These are phyloP conservation scores for Tethea ocularis DNA, from an alignment of 2,888 invertebrate species.

Conservation along the genomic window DNA sequence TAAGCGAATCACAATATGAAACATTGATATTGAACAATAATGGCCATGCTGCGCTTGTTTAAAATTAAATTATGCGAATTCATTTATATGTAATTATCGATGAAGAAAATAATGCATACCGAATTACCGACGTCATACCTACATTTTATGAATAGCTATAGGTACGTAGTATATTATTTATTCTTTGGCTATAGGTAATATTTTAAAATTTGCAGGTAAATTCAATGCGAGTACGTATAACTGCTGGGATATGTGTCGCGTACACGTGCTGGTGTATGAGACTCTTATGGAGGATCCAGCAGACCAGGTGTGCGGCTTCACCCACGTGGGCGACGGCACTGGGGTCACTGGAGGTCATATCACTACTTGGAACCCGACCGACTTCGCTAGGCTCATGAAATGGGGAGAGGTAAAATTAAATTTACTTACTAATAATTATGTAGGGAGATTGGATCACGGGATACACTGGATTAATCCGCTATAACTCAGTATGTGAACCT, in stretches of 20 bases:
- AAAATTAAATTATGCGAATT: slow-evolving; percentile 10
- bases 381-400: slow-evolving; percentile 87
- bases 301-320: slow-evolving; percentile 89
- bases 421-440: not conserved
- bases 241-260: slow-evolving; percentile 88
- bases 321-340: slow-evolving; percentile 88
- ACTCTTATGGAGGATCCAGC: slow-evolving; percentile 89
- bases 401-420: slow-evolving; percentile 87
- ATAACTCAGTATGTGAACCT: too few relatives aligned
- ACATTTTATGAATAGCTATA: not conserved
- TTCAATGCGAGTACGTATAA: slow-evolving; percentile 87
- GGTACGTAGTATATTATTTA: too few relatives aligned
- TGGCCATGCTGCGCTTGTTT: slow-evolving; percentile 22
- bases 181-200: too few relatives aligned
- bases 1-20: slow-evolving; percentile 22
- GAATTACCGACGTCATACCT: not conserved
- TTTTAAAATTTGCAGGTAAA: slow-evolving; percentile 72
- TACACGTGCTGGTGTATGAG: slow-evolving; percentile 89
- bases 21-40: slow-evolving; percentile 11
- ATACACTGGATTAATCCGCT: too few relatives aligned
- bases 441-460: too few relatives aligned
- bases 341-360: slow-evolving; percentile 86
- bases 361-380: slow-evolving; percentile 89
- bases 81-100: not conserved
- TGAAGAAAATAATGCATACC: not conserved